Conservation (phyloP, 2,888 invertebrate species). For the Synergus umbraculus region DNA sequence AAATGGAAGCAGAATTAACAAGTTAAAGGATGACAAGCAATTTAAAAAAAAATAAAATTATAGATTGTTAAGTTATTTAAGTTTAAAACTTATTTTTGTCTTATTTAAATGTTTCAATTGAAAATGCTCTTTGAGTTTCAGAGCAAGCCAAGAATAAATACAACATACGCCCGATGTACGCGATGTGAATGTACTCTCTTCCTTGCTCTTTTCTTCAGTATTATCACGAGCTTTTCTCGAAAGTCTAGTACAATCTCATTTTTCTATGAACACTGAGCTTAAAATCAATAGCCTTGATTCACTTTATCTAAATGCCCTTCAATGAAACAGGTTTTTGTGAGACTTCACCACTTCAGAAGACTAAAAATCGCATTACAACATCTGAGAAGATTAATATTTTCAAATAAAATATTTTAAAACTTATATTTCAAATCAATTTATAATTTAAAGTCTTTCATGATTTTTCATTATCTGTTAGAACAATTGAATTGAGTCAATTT, state of each 20-base stretch:
- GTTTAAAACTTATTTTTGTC: neutral
- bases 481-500: too few species aligned
- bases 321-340: neutral
- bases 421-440: neutral
- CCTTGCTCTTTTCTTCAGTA: neutral
- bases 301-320: neutral
- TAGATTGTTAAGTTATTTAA: too few species aligned
- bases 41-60: too few species aligned
- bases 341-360: neutral
- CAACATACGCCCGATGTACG: neutral
- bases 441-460: neutral
- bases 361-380: neutral
- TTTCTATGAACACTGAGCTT: neutral
- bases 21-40: too few species aligned
- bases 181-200: neutral
- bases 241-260: neutral
- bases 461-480: too few species aligned
- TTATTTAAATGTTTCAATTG: neutral
- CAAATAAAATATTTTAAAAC: neutral
- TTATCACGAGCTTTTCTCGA: neutral
- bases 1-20: too few species aligned
- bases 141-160: neutral
- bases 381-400: neutral
- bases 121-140: neutral
- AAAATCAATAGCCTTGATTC: constrained; percentile 6